Evolutionary conservation across 2,113 vertebrate genomes (phyloP).

Genomic region (Phaethon lepturus): DNA sequence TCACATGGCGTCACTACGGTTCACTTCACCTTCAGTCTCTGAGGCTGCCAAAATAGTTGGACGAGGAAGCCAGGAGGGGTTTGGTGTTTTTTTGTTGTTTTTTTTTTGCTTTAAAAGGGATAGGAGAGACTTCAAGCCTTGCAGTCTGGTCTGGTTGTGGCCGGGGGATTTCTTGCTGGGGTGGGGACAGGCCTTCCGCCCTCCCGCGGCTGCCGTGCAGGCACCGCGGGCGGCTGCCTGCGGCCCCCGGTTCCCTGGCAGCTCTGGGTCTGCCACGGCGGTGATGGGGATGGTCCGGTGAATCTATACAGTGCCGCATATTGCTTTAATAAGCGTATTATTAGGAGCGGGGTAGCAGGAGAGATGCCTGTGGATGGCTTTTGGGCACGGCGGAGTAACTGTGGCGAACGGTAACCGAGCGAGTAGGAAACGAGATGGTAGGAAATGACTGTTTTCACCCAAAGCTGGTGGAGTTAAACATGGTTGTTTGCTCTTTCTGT

Average conservation of each 20-base stretch:
- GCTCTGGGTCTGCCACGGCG: not conserved
- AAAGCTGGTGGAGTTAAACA: not conserved
- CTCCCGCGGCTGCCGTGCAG: accelerated
- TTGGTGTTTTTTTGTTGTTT: too few relatives aligned
- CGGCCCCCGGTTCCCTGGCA: not conserved
- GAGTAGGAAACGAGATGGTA: not conserved
- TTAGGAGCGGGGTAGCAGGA: not conserved
- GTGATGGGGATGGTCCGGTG: not conserved
- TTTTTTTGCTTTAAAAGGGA: not conserved
- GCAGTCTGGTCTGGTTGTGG: not conserved
- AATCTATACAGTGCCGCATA: accelerated
- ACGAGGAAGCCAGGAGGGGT: not conserved
- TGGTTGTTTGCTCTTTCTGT: not conserved
- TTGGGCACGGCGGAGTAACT: not conserved
- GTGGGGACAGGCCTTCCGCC: not conserved
- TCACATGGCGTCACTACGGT: accelerated
- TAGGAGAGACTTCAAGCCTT: not conserved
- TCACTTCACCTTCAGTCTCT: not conserved
- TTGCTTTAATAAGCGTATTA: not conserved
- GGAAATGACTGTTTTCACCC: not conserved
- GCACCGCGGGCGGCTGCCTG: not conserved
- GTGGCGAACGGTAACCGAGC: accelerated
- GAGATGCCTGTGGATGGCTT: not conserved
- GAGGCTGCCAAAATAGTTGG: not conserved
- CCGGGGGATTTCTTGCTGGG: not conserved